These are phyloP conservation scores for Drosophila littoralis DNA, from an alignment of 1,140 invertebrate species.

Conservation along the genomic window DNA sequence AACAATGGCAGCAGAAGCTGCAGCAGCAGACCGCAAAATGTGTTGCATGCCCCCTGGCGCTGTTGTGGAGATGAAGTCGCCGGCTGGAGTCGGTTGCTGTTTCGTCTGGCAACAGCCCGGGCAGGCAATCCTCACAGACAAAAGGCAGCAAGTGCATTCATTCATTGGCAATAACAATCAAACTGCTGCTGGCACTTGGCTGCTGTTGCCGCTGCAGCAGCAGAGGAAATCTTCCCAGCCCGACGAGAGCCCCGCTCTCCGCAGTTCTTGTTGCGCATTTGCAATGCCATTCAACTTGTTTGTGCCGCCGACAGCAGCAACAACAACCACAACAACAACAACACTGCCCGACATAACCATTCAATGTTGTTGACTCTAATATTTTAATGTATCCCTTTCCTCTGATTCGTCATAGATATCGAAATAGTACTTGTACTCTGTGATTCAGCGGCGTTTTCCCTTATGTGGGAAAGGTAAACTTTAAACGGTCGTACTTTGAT, in stretches of 20 bases:
- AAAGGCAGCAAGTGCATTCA: conserved; percentile 72
- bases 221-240: conserved; percentile 4
- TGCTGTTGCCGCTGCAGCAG: conserved; percentile 26
- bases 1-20: conserved; percentile 67
- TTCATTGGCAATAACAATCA: conserved; percentile 82
- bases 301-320: conserved; percentile 39
- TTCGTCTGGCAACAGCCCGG: conserved; percentile 1
- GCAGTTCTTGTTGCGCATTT: conserved; percentile 61
- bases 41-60: conserved; percentile 72
- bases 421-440: conserved; percentile 8
- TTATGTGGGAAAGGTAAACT: conserved; percentile 76
- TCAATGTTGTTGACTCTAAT: conserved; percentile 69
- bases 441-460: neutral
- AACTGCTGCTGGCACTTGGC: conserved; percentile 70
- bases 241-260: neutral
- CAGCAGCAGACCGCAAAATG: conserved; percentile 76
- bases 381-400: conserved; percentile 56
- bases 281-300: conserved; percentile 77
- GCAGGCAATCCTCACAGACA: conserved; percentile 64
- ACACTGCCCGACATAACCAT: conserved; percentile 47
- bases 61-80: conserved; percentile 34
- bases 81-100: conserved; percentile 27
- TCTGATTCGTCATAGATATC: conserved; percentile 46
- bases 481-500: conserved; percentile 50
- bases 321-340: conserved; percentile 11